Percentiles rank a stretch among this genome's conserved stretches.
These are phyloP conservation scores for Orthonevra nobilis DNA, from an alignment of 2,888 invertebrate species.

Conservation along the genomic window DNA sequence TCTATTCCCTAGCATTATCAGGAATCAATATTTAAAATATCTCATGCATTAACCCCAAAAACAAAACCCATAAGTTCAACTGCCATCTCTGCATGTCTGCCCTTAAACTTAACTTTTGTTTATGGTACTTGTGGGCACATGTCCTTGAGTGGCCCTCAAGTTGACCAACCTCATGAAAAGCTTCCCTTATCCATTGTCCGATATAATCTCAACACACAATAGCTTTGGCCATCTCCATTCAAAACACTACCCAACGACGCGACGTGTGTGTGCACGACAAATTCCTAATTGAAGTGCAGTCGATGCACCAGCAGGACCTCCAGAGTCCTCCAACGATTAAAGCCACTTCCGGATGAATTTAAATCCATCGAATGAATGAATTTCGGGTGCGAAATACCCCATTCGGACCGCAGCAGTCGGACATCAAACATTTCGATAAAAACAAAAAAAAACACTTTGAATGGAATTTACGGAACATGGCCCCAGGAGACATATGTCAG, in stretches of 20 bases:
- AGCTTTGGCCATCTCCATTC: constrained; percentile 14
- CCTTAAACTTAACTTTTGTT: neutral
- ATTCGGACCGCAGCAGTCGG: constrained; percentile 41
- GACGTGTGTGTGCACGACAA: constrained; percentile 36
- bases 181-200: constrained; percentile 39
- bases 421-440: constrained; percentile 63
- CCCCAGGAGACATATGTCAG: constrained; percentile 65
- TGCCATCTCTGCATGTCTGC: neutral
- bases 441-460: no score
- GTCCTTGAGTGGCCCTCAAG: constrained; percentile 22
- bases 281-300: constrained; percentile 63
- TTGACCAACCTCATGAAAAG: constrained; percentile 47
- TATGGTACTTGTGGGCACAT: constrained; percentile 16
- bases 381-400: constrained; percentile 58
- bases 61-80: no score
- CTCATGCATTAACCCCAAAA: no score
- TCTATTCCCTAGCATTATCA: no score
- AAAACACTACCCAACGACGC: constrained; percentile 33
- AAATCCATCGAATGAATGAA: constrained; percentile 50
- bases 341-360: constrained; percentile 62
- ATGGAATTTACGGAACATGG: constrained; percentile 38
- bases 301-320: no score
- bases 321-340: constrained; percentile 63
- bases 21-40: no score
- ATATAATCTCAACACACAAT: neutral